Conservation (phyloP, 2,888 invertebrate genomes). For the Trachelus iudaicus region DNA sequence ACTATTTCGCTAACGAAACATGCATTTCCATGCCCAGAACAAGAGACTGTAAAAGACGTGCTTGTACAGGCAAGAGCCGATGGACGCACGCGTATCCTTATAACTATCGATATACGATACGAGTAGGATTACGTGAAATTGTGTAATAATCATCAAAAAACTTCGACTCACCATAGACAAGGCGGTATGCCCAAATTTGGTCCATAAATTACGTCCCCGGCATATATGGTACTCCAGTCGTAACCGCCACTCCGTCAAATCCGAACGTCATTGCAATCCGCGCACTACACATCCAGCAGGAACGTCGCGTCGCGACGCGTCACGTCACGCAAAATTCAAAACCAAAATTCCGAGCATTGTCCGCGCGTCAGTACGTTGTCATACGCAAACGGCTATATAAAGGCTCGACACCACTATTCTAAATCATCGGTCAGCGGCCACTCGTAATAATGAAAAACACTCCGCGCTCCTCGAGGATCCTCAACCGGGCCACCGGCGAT, state of each 20-base stretch:
- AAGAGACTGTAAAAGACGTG: too few relatives aligned
- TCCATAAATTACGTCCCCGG: conserved; percentile 44
- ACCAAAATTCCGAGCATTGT: conserved; percentile 62
- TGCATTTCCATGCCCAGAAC: too few relatives aligned
- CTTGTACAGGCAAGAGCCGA: too few relatives aligned
- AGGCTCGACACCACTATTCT: conserved; percentile 14
- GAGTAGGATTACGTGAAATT: too few relatives aligned
- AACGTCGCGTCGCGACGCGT: conserved; percentile 43
- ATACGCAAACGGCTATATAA: conserved; percentile 39
- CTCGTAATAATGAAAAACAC: not conserved
- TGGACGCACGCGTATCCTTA: too few relatives aligned
- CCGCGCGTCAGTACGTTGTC: conserved; percentile 57
- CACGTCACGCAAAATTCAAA: conserved; percentile 60
- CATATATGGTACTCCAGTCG: conserved; percentile 39
- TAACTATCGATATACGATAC: too few relatives aligned
- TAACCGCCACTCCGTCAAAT: conserved; percentile 59
- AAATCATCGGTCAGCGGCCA: conserved; percentile 3
- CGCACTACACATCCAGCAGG: conserved; percentile 40
- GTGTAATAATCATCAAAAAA: too few relatives aligned
- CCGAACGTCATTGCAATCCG: conserved; percentile 23
- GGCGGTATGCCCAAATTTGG: conserved; percentile 30
- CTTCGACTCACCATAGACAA: too few relatives aligned
- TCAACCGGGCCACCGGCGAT: too few relatives aligned
- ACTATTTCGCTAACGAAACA: too few relatives aligned
- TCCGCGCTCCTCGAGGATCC: not conserved